These are phyloP conservation scores for Venusia cambrica DNA, from an alignment of 2,888 invertebrate species.

Conservation along the genomic window DNA sequence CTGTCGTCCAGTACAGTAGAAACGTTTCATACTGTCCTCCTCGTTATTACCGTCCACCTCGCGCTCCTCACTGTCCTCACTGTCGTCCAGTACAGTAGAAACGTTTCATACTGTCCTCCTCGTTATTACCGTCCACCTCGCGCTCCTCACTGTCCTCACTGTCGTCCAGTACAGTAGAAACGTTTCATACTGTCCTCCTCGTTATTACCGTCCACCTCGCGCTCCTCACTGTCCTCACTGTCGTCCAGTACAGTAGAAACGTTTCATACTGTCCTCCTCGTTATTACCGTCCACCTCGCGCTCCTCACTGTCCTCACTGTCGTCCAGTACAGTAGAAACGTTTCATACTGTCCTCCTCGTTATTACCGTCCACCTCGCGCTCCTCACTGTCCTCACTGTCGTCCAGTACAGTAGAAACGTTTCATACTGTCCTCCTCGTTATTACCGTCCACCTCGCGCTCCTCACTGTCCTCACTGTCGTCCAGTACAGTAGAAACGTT, in stretches of 20 bases:
- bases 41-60: constrained; percentile 15
- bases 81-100: constrained; percentile 10
- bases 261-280: constrained; percentile 19
- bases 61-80: too few relatives aligned
- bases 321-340: constrained; percentile 11
- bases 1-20: constrained; percentile 10
- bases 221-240: too few relatives aligned
- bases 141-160: too few relatives aligned
- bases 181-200: constrained; percentile 20
- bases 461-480: too few relatives aligned
- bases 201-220: constrained; percentile 15
- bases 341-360: constrained; percentile 20
- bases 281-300: constrained; percentile 16
- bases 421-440: constrained; percentile 19
- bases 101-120: constrained; percentile 21
- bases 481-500: constrained; percentile 14
- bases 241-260: constrained; percentile 10
- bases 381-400: too few relatives aligned
- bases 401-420: constrained; percentile 13
- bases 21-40: constrained; percentile 21
- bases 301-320: too few relatives aligned
- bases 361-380: constrained; percentile 16
- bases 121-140: constrained; percentile 15
- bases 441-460: constrained; percentile 15
- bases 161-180: constrained; percentile 10